A percentile compares a stretch with the other conserved stretches of the same genome.
Conservation (phyloP, 2,113 vertebrate genomes). For the Acrocephalus kingi region DNA sequence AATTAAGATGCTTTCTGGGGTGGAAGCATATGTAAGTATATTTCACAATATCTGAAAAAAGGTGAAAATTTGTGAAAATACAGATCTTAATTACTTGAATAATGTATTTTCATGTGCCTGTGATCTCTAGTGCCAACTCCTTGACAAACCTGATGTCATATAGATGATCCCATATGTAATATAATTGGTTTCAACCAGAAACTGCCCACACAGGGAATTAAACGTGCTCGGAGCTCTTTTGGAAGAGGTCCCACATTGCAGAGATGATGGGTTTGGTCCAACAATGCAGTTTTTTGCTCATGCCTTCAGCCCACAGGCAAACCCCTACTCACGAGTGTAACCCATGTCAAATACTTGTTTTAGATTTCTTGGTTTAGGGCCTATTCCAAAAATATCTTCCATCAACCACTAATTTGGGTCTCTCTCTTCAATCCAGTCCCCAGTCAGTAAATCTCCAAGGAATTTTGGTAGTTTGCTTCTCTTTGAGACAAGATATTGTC, state of each 20-base stretch:
- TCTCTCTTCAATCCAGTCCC: not conserved
- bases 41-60: not conserved
- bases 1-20: not conserved
- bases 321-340: not conserved
- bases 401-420: not conserved
- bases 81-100: not conserved
- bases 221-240: not conserved
- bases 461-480: not conserved
- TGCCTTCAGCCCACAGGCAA: not conserved
- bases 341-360: not conserved
- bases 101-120: not conserved
- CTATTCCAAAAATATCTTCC: not conserved
- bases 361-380: not conserved
- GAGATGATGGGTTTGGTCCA: not conserved
- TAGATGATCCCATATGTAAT: not conserved
- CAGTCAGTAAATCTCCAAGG: not conserved
- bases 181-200: not conserved
- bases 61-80: not conserved
- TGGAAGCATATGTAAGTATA: not conserved
- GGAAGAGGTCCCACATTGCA: not conserved
- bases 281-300: fast-evolving
- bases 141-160: not conserved
- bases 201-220: not conserved
- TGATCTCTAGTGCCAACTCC: not conserved
- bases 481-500: not conserved